Base-by-base conservation (phyloP, 2,797 vertebrate species). In the Pipistrellus kuhlii region DNA sequence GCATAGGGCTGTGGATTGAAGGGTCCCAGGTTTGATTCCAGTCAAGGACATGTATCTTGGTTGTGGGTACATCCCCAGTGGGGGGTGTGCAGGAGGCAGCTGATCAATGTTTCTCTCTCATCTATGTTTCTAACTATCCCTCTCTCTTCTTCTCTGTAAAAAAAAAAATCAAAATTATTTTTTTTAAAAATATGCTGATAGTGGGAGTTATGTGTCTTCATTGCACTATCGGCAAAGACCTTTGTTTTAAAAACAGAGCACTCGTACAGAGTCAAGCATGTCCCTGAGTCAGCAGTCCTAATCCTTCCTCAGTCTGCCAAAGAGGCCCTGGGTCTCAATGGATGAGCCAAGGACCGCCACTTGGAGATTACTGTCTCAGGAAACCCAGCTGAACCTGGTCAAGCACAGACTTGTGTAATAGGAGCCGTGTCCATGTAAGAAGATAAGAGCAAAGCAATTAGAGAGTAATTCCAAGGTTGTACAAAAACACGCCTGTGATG, bases 231-330 rank as follows among this genome's bases (percentile, higher is more conserved):
- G 38, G 71, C 59, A 81, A 96, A 95, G 66, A 1, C 21, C 53
- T 38, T 73, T 75, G 84, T 88, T 94, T 93, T 86, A 80, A 93
- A 96, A 88, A 95, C 93, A 96, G 83, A 94, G 76, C 93, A 89
- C 77, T 96, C 80, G 82, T 53, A 64, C 32, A 78, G 85, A 92
- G 82, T 77, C 92, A 96, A 90, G 80, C 88, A 83, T 88, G 69
- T 85, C 71, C 77, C 80, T 35, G n/a, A 91, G 46, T 59, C 90
- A 75, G 84, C 10, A 92, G 71, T 77, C 59, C 32, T 88, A 46
- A 93, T 35, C 51, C 76, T 89, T 85, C 85, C 17, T 88, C 59
- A 59, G 14, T 80, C 82, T 77, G 25, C 72, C 27, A 4, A 23
- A 91, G 41, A 86, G 83, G 38, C 84, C 25, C 55, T 81, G 76